Percentiles rank a stretch among this genome's conserved stretches.
Conservation (phyloP, 2,888 invertebrate genomes). For the Scrobipalpa atriplicella region DNA sequence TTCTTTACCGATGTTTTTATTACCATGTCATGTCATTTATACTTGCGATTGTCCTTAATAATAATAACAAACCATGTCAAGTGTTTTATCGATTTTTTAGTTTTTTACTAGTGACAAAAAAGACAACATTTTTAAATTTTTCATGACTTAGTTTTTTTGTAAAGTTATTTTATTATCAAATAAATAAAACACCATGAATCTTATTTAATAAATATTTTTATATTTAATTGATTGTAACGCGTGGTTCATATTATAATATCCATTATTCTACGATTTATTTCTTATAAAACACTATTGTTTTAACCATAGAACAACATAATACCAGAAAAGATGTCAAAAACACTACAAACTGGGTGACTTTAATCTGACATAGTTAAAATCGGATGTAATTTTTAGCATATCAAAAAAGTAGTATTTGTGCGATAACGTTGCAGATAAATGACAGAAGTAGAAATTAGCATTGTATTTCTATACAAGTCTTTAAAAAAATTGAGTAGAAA, state of each 20-base stretch:
- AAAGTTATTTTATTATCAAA: neutral
- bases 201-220: slow-evolving; percentile 78
- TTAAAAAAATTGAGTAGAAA: slow-evolving; percentile 3
- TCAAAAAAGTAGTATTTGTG: no score
- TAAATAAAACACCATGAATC: slow-evolving; percentile 33
- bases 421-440: neutral
- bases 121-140: no score
- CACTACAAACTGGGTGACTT: neutral
- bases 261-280: slow-evolving; percentile 14
- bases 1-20: no score
- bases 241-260: slow-evolving; percentile 45
- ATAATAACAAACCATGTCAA: no score
- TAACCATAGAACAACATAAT: slow-evolving; percentile 1
- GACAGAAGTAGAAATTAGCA: neutral
- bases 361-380: neutral
- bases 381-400: no score
- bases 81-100: no score
- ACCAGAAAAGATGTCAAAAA: neutral
- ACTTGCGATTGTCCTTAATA: no score
- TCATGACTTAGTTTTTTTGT: no score
- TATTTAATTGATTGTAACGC: slow-evolving; percentile 61
- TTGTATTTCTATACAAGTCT: neutral
- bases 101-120: no score
- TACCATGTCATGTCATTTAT: no score
- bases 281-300: slow-evolving; percentile 20